Percentiles rank a stretch among this genome's conserved stretches.
These are phyloP conservation scores for Hemicordylus capensis DNA, from an alignment of 2,113 vertebrate genomes.

Conservation along the genomic window DNA sequence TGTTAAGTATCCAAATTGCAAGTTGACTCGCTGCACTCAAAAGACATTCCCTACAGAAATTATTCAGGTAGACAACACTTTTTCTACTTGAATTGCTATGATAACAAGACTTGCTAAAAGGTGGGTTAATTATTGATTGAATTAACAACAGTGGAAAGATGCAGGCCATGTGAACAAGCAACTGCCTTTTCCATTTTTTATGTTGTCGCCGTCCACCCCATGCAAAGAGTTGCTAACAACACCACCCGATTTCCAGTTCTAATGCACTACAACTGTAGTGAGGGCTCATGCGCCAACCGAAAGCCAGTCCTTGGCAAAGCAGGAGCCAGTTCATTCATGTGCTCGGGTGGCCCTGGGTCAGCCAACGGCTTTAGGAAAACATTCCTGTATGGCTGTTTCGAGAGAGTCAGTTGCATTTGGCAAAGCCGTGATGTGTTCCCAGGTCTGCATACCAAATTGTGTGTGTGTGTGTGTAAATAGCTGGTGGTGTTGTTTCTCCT, in stretches of 20 bases:
- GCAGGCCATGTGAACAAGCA: slow-evolving; percentile 67
- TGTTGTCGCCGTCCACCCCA: slow-evolving; percentile 71
- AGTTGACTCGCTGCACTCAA: slow-evolving; percentile 1
- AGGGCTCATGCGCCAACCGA: slow-evolving; percentile 61
- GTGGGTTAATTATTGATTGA: slow-evolving; percentile 73
- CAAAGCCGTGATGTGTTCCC: slow-evolving; percentile 29
- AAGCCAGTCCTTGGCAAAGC: slow-evolving; percentile 63
- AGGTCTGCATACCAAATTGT: background rate
- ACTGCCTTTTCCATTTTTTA: slow-evolving; percentile 61
- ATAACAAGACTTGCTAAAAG: slow-evolving; percentile 66
- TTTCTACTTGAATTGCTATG: slow-evolving; percentile 72
- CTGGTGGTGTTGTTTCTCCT: background rate
- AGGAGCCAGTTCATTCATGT: slow-evolving; percentile 61
- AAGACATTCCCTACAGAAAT: slow-evolving; percentile 62
- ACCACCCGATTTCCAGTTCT: slow-evolving; percentile 70
- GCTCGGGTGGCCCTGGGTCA: slow-evolving; percentile 33
- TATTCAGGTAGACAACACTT: slow-evolving; percentile 65
- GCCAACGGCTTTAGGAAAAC: slow-evolving; percentile 55
- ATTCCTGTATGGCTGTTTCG: slow-evolving; percentile 48
- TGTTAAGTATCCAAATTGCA: background rate
- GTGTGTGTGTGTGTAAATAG: slow-evolving; percentile 14
- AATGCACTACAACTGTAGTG: slow-evolving; percentile 66
- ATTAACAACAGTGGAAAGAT: slow-evolving; percentile 68
- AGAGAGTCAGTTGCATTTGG: slow-evolving; percentile 35
- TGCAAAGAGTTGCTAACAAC: slow-evolving; percentile 73